These are phyloP conservation scores for Bambusicola thoracicus DNA, from an alignment of 2,113 vertebrate species.

Conservation along the genomic window DNA sequence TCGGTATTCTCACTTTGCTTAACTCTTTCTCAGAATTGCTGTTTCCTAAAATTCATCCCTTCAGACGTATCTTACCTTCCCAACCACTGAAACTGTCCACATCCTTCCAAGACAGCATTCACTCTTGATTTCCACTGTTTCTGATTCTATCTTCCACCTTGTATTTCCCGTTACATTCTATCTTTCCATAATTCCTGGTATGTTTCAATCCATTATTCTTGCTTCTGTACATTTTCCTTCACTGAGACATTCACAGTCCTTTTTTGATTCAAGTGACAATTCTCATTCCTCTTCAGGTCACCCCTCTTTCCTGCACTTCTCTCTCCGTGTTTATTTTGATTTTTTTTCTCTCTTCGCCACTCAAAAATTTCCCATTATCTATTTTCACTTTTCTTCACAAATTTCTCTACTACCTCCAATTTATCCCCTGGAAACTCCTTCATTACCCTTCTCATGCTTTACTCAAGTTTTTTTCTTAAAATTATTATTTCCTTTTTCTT, in stretches of 20 bases:
- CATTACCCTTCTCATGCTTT: neutral
- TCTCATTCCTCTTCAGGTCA: neutral
- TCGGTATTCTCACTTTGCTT: slow-evolving; percentile 12
- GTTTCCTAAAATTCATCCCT: neutral
- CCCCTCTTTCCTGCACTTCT: neutral
- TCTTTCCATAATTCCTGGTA: neutral
- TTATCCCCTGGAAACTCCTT: neutral
- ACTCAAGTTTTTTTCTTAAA: neutral
- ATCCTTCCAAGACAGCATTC: neutral
- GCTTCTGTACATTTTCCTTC: neutral
- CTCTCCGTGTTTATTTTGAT: neutral
- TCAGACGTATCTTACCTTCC: neutral
- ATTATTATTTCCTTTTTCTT: neutral
- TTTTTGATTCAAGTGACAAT: neutral
- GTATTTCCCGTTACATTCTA: neutral
- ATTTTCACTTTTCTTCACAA: neutral
- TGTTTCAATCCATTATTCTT: neutral
- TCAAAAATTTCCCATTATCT: neutral
- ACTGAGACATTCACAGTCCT: neutral
- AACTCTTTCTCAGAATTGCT: neutral
- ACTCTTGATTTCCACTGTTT: neutral
- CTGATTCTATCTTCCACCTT: neutral
- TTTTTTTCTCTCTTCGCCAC: neutral
- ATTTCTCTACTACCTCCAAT: neutral
- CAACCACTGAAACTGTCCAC: neutral